Conservation (phyloP, 2,113 vertebrate species). For the Irena cyanogastra region DNA sequence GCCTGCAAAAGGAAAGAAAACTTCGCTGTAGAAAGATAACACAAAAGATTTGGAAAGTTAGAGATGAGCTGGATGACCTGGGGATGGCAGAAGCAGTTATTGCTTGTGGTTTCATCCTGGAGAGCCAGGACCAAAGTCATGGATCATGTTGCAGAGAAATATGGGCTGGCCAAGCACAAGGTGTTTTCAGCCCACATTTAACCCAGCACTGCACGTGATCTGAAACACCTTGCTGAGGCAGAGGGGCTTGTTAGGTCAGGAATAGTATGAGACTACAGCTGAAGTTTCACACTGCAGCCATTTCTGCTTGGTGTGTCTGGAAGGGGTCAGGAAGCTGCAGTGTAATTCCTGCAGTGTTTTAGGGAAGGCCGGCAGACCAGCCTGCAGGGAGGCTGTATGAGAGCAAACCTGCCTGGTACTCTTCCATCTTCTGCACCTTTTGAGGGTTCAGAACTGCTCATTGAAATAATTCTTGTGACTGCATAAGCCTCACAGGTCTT, state of each 20-base stretch:
- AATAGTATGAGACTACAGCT: background rate
- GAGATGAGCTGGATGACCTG: background rate
- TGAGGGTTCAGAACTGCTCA: background rate
- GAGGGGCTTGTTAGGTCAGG: background rate
- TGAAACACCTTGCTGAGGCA: background rate
- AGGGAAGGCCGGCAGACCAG: background rate
- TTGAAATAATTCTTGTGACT: background rate
- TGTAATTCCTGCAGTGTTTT: background rate
- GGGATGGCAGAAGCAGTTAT: background rate
- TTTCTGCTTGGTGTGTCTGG: background rate
- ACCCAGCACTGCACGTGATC: rapidly evolving
- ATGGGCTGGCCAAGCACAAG: rapidly evolving
- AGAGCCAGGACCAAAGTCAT: background rate
- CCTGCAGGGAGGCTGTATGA: rapidly evolving
- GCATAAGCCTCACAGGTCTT: background rate
- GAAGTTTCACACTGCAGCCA: background rate
- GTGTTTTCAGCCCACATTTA: background rate
- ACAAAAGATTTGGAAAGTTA: background rate
- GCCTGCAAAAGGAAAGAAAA: background rate
- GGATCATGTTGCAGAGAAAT: background rate
- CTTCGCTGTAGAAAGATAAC: background rate
- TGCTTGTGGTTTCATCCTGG: background rate
- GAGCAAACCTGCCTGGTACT: background rate
- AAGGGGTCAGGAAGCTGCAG: rapidly evolving
- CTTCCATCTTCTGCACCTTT: background rate